Evolutionary conservation across 2,797 vertebrate genomes (phyloP).

Genomic region (Pangasius sanitwongsei): DNA sequence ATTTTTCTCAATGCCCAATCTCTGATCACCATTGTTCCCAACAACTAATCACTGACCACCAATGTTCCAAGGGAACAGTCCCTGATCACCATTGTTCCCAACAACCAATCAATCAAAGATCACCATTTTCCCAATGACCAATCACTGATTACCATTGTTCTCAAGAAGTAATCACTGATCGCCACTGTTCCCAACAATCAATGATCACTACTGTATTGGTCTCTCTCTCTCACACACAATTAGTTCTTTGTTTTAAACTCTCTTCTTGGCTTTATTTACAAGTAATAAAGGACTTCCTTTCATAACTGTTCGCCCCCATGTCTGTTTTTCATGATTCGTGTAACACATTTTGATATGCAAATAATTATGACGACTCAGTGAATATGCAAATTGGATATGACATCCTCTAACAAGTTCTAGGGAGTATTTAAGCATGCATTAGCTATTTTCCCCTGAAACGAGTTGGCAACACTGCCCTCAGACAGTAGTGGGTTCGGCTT

Average conservation of each 20-base stretch:
- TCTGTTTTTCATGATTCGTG: neutral
- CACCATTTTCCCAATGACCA: no score
- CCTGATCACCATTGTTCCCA: neutral
- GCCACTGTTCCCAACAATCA: no score
- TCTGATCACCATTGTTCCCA: neutral
- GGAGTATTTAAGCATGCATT: neutral
- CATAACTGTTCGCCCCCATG: neutral
- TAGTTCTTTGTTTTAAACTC: no score
- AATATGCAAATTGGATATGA: neutral
- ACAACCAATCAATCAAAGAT: neutral
- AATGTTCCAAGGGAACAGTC: neutral
- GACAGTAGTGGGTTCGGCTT: neutral
- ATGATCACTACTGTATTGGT: no score
- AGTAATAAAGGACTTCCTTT: neutral
- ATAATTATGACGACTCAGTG: neutral
- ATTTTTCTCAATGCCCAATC: neutral
- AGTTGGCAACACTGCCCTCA: neutral
- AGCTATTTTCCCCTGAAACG: neutral
- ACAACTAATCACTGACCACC: neutral
- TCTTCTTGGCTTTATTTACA: neutral
- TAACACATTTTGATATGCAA: neutral
- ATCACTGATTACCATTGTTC: no score
- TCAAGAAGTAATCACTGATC: no score
- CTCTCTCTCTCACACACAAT: neutral
- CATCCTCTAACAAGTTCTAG: neutral